Base-by-base conservation (phyloP, 2,888 invertebrate species). In the Ceramica pisi region DNA sequence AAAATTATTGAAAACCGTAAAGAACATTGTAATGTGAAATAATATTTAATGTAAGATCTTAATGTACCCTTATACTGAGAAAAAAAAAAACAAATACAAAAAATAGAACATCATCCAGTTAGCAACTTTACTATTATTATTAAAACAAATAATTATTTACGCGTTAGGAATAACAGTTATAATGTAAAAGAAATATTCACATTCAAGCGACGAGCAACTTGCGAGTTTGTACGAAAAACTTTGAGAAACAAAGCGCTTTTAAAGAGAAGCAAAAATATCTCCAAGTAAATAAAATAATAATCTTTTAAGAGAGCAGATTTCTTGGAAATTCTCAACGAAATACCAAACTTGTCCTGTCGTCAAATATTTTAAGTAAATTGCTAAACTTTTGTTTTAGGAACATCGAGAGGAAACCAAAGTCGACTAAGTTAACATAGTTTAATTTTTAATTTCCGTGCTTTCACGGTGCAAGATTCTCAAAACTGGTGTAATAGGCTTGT, bases 321-420 rank as follows among this genome's bases (percentile, higher is more conserved):
- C 19, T 44, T 44, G 21, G 26, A 61, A 16, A 14, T 56, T 10
- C 23, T 19, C 31, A n/a, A 23, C 31, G 9, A 51, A 57, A 31
- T 12, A 51, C 23, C 26, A 44, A 63, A 67, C 26, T 63, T 63
- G 35, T 71, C 78, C 55, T 59, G 63, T 73, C 67, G 46, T n/a
- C 60, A 69, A 65, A 74, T 74, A 77, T 79, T 78, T 79, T 68
- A 79, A 61, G 68, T 51, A 68, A 79, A 79, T 79, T 79, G 61
- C 61, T 16, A 74, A 79, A 77, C 79, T 78, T 78, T 74, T 68
- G 74, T 78, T 79, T 79, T 74, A 74, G 74, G 65, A 78, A 77
- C 79, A 74, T 64, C n/a, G 14, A 67, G 73, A 78, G 68, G 56
- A 71, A 76, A 62, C 71, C 65, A 51, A 76, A 53, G 59, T 68